Conservation (phyloP, 2,888 invertebrate species). For the Chalcis sispes region DNA sequence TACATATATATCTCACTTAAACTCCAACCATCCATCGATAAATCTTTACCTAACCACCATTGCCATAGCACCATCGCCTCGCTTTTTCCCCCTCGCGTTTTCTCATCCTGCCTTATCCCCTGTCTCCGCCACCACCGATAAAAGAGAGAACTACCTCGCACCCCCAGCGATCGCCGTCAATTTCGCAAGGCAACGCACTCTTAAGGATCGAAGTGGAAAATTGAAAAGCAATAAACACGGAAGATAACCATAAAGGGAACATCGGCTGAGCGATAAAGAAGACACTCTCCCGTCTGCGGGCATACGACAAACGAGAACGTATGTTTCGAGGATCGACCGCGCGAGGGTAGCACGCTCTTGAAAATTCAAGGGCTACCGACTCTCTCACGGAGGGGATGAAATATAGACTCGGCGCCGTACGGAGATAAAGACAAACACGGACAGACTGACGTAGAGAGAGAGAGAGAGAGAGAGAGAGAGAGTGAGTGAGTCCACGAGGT, state of each 20-base stretch:
- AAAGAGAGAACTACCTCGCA: conserved; percentile 36
- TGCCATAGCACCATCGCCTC: not conserved
- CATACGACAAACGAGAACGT: too few species aligned
- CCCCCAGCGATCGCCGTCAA: too few species aligned
- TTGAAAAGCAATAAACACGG: not conserved
- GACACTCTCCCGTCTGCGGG: too few species aligned
- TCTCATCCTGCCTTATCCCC: not conserved
- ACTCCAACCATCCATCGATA: conserved; percentile 31
- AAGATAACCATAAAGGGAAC: not conserved
- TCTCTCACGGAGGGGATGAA: not conserved
- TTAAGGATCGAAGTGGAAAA: not conserved
- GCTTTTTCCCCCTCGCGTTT: conserved; percentile 1
- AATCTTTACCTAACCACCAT: not conserved
- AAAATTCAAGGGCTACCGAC: not conserved
- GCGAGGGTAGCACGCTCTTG: conserved; percentile 52
- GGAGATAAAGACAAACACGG: conserved; percentile 29
- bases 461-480: not conserved
- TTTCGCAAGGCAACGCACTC: too few species aligned
- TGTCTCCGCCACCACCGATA: conserved; percentile 33
- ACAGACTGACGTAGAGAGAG: conserved; percentile 16
- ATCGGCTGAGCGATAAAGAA: conserved; percentile 40
- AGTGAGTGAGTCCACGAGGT: too few species aligned
- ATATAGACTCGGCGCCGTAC: not conserved
- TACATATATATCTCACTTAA: too few species aligned
- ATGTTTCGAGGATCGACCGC: conserved; percentile 34